These are phyloP conservation scores for Melitaea athalia DNA, from an alignment of 2,888 invertebrate genomes.

Conservation along the genomic window DNA sequence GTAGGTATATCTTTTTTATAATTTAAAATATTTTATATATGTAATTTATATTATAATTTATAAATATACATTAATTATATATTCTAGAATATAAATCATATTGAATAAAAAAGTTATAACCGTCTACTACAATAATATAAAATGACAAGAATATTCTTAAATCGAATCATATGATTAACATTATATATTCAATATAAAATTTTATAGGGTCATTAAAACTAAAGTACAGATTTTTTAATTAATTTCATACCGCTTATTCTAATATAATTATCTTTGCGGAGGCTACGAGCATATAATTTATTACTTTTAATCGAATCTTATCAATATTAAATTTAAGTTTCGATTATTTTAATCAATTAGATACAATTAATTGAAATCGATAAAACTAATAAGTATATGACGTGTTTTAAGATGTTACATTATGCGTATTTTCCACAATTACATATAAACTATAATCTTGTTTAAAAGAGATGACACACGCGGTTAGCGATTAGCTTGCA, in stretches of 20 bases:
- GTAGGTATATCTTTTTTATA: neutral
- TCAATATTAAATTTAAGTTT: constrained; percentile 18
- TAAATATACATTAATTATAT: too few relatives aligned
- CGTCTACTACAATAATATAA: neutral
- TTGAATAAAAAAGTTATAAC: neutral
- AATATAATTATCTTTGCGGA: constrained; percentile 26
- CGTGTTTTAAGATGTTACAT: too few relatives aligned
- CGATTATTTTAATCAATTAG: constrained; percentile 26
- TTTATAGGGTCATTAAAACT: constrained; percentile 21
- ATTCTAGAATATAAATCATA: neutral
- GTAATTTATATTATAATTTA: too few relatives aligned
- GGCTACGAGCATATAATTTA: constrained; percentile 28
- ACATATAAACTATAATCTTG: too few relatives aligned
- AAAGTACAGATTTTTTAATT: constrained; percentile 30
- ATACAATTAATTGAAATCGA: constrained; percentile 1
- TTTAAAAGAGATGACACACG: too few relatives aligned
- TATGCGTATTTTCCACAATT: too few relatives aligned
- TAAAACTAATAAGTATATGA: neutral
- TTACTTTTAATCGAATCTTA: constrained; percentile 24
- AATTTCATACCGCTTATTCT: constrained; percentile 31
- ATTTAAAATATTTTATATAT: too few relatives aligned
- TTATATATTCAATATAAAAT: constrained; percentile 25
- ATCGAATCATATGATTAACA: constrained; percentile 13
- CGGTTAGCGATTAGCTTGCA: too few relatives aligned
- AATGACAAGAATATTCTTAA: neutral